A percentile compares a stretch with the other conserved stretches of the same genome.
These are phyloP conservation scores for Syngnathoides biaculeatus DNA, from an alignment of 2,113 vertebrate species.

Conservation along the genomic window DNA sequence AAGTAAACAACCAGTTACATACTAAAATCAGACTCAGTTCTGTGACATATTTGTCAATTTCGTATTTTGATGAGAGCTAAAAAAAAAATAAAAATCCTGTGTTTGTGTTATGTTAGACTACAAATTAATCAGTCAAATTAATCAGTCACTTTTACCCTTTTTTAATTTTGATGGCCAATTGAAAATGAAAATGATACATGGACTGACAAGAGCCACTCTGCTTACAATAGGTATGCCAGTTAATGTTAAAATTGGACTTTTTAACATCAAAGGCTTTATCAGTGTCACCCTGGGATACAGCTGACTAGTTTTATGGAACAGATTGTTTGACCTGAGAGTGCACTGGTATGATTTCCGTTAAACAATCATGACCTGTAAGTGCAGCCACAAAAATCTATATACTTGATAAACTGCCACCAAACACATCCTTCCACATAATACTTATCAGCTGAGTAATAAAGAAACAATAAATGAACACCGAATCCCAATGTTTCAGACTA, in stretches of 20 bases:
- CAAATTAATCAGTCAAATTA: no score
- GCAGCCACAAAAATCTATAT: neutral
- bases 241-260: neutral
- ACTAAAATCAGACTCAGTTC: no score
- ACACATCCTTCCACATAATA: neutral
- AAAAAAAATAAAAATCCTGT: no score
- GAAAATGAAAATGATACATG: neutral
- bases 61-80: no score
- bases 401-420: neutral
- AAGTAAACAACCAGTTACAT: no score
- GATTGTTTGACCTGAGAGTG: neutral
- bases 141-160: no score
- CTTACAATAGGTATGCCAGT: neutral
- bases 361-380: slow-evolving; percentile 1
- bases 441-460: neutral
- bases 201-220: neutral
- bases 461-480: neutral
- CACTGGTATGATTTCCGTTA: neutral
- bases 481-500: neutral
- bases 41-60: no score
- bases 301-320: neutral
- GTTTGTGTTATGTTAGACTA: no score
- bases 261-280: neutral
- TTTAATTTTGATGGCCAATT: neutral
- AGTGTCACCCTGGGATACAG: neutral